Conservation (phyloP, 2,113 vertebrate species). For the Triplophysa rosa region DNA sequence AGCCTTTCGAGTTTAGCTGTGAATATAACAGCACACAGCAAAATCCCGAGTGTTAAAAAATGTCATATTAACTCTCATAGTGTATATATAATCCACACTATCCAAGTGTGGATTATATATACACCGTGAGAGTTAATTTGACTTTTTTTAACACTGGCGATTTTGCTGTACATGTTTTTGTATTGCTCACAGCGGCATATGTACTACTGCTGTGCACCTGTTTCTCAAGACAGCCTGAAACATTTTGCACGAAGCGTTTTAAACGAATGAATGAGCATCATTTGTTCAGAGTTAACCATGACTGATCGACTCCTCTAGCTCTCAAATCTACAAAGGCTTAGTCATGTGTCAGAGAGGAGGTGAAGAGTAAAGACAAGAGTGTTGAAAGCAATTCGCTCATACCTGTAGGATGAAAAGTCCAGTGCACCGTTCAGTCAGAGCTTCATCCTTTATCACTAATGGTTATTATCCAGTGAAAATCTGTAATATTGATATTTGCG, state of each 20-base stretch:
- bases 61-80: too few relatives aligned
- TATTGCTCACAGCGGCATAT: neutral
- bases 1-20: neutral
- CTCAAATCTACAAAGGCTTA: conserved; percentile 6
- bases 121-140: too few relatives aligned
- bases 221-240: conserved; percentile 4
- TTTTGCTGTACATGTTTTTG: too few relatives aligned
- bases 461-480: neutral
- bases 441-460: neutral
- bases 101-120: too few relatives aligned
- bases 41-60: too few relatives aligned
- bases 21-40: neutral
- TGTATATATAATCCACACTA: too few relatives aligned
- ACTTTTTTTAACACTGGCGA: too few relatives aligned
- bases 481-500: neutral
- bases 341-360: conserved; percentile 22
- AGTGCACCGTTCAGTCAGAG: neutral
- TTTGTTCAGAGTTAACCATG: conserved; percentile 9
- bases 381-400: conserved; percentile 4
- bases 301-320: conserved; percentile 13
- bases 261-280: conserved; percentile 18
- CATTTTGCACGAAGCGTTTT: neutral
- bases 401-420: neutral
- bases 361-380: neutral
- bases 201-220: neutral